Evolutionary conservation across 2,797 vertebrate genomes (phyloP).

Genomic region (Bovichtus variegatus): DNA sequence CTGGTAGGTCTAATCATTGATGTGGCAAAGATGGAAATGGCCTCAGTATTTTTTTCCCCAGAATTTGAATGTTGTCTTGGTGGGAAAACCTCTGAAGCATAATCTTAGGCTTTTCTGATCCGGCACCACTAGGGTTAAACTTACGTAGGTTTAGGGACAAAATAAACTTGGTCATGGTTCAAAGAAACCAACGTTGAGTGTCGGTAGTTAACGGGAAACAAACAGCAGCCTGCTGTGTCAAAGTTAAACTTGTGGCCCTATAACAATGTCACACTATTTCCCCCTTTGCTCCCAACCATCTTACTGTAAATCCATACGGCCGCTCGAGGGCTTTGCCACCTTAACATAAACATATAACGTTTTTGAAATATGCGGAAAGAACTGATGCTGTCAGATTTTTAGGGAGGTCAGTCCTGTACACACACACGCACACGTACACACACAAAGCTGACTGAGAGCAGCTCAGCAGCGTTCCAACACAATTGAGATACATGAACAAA

Average conservation of each 20-base stretch:
- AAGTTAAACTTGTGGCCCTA: no score
- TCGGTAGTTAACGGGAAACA: neutral
- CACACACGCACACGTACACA: neutral
- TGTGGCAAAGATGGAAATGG: neutral
- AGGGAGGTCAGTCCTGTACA: neutral
- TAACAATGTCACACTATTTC: neutral
- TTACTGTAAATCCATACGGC: neutral
- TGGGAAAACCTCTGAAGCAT: no score
- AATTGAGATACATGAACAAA: slow-evolving; percentile 64
- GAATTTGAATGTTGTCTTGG: neutral
- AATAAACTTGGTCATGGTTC: neutral
- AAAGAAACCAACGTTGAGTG: no score
- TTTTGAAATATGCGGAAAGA: neutral
- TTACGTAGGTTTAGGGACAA: neutral
- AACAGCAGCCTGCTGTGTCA: no score
- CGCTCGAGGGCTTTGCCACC: neutral
- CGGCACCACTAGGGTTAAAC: neutral
- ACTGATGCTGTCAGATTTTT: neutral
- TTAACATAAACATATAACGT: neutral
- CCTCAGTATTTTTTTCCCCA: neutral
- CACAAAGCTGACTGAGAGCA: slow-evolving; percentile 5
- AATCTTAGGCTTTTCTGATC: no score
- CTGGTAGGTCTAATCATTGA: neutral
- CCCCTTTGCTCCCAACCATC: neutral
- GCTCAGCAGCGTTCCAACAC: slow-evolving; percentile 42